Conservation (phyloP, 2,797 vertebrate genomes). For the Hybognathus amarus region DNA sequence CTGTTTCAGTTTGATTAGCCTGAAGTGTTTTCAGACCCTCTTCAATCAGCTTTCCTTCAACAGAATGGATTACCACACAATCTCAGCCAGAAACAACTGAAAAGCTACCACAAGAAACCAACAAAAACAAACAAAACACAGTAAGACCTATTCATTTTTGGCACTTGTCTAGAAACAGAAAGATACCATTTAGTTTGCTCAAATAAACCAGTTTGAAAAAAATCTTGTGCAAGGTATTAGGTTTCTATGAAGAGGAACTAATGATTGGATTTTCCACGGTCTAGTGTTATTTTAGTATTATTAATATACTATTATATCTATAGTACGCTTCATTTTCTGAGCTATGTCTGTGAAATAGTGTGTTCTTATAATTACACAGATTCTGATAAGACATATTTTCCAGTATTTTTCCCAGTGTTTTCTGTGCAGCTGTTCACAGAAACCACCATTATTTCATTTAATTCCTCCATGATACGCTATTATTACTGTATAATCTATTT, state of each 20-base stretch:
- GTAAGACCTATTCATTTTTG: background rate
- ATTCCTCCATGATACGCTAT: slow-evolving; percentile 3
- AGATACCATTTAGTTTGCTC: background rate
- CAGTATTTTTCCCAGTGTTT: background rate
- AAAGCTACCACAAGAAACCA: background rate
- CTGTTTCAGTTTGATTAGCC: background rate
- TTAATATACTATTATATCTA: background rate
- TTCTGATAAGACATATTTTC: background rate
- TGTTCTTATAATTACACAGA: background rate
- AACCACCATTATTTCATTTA: slow-evolving; percentile 1
- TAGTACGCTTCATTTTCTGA: background rate
- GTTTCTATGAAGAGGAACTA: background rate
- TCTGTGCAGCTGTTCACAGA: background rate
- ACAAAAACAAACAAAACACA: background rate
- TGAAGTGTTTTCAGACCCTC: background rate
- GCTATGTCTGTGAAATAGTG: background rate
- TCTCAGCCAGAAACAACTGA: background rate
- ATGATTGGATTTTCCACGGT: background rate
- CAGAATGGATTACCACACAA: background rate
- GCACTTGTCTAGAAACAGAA: background rate
- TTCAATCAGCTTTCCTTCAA: background rate
- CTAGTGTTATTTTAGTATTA: background rate
- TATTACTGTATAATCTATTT: slow-evolving; percentile 12
- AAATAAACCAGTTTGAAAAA: background rate
- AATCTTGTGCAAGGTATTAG: background rate